Percentiles rank a stretch among this genome's conserved stretches.
These are phyloP conservation scores for Lasioglossum albipes DNA, from an alignment of 1,140 invertebrate species.

Conservation along the genomic window DNA sequence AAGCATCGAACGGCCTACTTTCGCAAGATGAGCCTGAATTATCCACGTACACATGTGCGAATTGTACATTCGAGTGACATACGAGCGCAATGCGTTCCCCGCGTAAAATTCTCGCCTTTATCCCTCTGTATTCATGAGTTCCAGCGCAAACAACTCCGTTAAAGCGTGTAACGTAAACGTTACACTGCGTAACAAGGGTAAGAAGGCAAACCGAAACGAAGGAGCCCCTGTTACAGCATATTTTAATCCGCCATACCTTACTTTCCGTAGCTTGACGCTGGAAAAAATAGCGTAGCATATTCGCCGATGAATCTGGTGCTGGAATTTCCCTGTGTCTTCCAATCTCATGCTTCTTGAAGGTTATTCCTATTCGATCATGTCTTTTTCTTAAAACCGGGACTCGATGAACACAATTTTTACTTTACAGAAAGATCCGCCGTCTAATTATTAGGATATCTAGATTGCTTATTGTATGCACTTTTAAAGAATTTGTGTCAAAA, in stretches of 20 bases:
- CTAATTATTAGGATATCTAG: no score
- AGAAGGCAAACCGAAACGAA: background rate
- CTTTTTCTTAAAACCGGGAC: no score
- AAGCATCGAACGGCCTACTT: no score
- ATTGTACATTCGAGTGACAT: conserved; percentile 11
- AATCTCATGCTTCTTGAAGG: background rate
- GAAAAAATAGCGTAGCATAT: background rate
- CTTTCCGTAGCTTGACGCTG: background rate
- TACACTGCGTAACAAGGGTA: conserved; percentile 17
- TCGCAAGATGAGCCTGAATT: conserved; percentile 12
- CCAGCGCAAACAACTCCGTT: conserved; percentile 19
- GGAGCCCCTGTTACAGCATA: background rate
- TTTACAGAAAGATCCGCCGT: no score
- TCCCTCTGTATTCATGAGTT: conserved; percentile 27
- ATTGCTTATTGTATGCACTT: no score
- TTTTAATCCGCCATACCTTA: background rate
- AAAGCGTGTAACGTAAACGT: conserved; percentile 30
- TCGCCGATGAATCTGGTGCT: background rate
- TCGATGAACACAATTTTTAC: no score
- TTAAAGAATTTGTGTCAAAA: no score
- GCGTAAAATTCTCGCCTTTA: conserved; percentile 18
- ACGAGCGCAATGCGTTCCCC: conserved; percentile 7
- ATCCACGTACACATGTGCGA: conserved; percentile 14
- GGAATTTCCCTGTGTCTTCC: background rate
- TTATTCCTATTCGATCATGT: no score